phyloP scores from a whole-genome alignment of 2,888 invertebrate species.

The Noctua pronuba region DNA sequence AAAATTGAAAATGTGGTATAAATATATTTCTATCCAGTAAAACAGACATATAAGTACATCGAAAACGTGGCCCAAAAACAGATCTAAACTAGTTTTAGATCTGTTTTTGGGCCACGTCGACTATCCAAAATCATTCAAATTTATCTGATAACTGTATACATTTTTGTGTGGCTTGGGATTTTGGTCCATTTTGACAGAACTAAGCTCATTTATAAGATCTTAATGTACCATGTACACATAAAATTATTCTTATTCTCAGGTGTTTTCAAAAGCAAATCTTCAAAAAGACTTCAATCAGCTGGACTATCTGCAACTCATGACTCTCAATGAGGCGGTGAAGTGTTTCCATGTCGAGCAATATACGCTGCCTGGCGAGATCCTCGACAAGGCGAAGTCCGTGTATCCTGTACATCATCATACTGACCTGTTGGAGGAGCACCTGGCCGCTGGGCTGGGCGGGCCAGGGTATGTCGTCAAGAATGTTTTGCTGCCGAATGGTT shows the following conservation, averaged over 20 bases:
- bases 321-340: conserved; percentile 90
- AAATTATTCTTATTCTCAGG: conserved; percentile 61
- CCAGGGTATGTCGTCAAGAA: conserved; percentile 88
- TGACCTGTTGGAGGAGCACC: conserved; percentile 83
- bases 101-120: no score
- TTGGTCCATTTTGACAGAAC: no score
- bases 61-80: background rate
- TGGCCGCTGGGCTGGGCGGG: conserved; percentile 91
- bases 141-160: no score
- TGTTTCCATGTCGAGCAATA: conserved; percentile 83
- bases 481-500: conserved; percentile 89
- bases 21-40: background rate
- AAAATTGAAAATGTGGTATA: no score
- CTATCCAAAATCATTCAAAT: background rate
- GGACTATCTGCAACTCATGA: conserved; percentile 87
- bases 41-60: background rate
- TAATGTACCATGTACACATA: background rate
- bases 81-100: background rate
- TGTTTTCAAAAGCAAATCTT: conserved; percentile 89
- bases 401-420: conserved; percentile 78
- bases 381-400: conserved; percentile 78
- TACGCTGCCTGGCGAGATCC: conserved; percentile 80
- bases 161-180: no score
- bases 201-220: no score
- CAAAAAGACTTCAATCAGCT: conserved; percentile 79